Conservation (phyloP, 1,140 invertebrate species). For the Atopsyche davidsoni region DNA sequence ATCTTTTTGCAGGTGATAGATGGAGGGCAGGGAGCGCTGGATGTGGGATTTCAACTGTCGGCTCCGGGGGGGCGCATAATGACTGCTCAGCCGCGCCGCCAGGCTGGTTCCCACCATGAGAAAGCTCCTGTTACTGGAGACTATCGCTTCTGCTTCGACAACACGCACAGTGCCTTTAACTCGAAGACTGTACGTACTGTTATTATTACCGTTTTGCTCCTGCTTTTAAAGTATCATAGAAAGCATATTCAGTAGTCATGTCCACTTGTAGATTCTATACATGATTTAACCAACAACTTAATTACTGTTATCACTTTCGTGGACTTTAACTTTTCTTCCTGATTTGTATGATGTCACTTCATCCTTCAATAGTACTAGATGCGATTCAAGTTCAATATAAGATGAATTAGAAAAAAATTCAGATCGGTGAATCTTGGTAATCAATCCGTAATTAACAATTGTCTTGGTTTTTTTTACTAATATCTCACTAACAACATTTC, state of each 20-base stretch:
- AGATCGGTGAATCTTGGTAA: too few relatives aligned
- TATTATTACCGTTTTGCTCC: constrained; percentile 3
- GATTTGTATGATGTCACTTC: too few relatives aligned
- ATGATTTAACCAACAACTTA: background rate
- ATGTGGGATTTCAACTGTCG: constrained; percentile 65
- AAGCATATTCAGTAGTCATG: background rate
- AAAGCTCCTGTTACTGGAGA: constrained; percentile 55
- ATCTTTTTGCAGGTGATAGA: constrained; percentile 67
- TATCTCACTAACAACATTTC: too few relatives aligned
- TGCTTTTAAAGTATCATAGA: background rate
- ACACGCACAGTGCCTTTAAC: constrained; percentile 71
- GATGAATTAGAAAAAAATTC: too few relatives aligned
- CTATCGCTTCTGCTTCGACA: constrained; percentile 79
- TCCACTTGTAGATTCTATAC: background rate
- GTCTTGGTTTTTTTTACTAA: too few relatives aligned
- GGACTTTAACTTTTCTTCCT: too few relatives aligned
- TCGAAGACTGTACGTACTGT: constrained; percentile 59
- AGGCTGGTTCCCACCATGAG: constrained; percentile 62
- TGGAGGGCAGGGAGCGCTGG: constrained; percentile 67
- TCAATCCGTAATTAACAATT: too few relatives aligned
- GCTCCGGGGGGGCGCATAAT: constrained; percentile 59
- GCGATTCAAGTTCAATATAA: too few relatives aligned
- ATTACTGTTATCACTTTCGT: too few relatives aligned
- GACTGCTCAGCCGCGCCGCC: constrained; percentile 62
- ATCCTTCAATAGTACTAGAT: too few relatives aligned